Evolutionary conservation across 2,797 vertebrate genomes (phyloP).

Genomic region (Eidolon dupreanum): DNA sequence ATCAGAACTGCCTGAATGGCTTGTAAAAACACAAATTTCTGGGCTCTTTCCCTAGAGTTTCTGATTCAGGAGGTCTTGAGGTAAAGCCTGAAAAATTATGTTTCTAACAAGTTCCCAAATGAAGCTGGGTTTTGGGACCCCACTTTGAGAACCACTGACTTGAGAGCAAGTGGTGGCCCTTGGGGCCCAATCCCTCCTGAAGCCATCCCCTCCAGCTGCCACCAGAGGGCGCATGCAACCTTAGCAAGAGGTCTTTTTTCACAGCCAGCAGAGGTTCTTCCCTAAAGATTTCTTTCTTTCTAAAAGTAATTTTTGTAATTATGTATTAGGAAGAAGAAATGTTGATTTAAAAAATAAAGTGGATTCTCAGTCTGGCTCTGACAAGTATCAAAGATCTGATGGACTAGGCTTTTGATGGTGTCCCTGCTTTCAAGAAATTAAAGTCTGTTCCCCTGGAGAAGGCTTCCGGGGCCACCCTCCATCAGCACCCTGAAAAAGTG

Average conservation of each 20-base stretch:
- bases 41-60: neutral
- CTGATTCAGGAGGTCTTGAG: neutral
- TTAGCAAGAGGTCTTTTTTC: neutral
- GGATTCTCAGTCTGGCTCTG: neutral
- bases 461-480: neutral
- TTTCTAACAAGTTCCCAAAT: neutral
- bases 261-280: neutral
- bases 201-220: constrained; percentile 32
- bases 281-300: neutral
- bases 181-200: neutral
- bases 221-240: constrained; percentile 63
- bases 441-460: neutral
- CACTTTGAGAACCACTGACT: neutral
- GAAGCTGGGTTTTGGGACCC: neutral
- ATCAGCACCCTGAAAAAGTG: too few species aligned
- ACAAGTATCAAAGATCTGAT: neutral
- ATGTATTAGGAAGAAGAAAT: neutral
- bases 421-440: neutral
- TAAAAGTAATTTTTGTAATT: neutral
- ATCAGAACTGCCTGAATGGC: neutral
- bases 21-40: neutral
- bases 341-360: neutral
- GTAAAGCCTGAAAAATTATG: neutral
- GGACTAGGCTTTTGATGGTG: neutral
- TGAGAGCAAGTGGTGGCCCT: neutral